Percentiles rank a stretch among this genome's conserved stretches.
phyloP scores from a whole-genome alignment of 92 coral and sea anemone genomes.

The Epizoanthus illoricatus region DNA sequence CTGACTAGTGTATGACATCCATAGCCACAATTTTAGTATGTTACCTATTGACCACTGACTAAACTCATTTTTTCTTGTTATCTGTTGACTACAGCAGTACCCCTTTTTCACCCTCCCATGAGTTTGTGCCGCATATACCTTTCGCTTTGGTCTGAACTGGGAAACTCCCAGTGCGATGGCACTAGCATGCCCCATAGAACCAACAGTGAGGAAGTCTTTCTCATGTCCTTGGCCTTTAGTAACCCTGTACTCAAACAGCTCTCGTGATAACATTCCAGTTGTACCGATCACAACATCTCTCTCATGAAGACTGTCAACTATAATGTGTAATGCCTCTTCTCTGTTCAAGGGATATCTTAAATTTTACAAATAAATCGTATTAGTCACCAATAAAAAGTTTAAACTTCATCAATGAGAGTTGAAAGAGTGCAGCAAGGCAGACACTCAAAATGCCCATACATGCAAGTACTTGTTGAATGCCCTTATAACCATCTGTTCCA shows the following conservation, averaged over 20 bases:
- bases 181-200: constrained; percentile 97
- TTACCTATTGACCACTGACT: no score
- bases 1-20: no score
- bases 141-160: constrained; percentile 89
- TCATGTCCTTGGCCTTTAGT: constrained; percentile 95
- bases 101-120: no score
- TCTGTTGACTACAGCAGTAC: no score
- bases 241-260: constrained; percentile 93
- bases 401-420: not conserved
- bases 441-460: no score
- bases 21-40: no score
- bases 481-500: no score
- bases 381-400: not conserved
- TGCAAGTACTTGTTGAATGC: no score
- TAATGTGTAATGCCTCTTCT: constrained; percentile 77
- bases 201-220: constrained; percentile 95
- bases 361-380: not conserved
- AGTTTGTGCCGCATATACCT: constrained; percentile 49
- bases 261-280: constrained; percentile 99
- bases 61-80: no score
- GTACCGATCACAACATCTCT: constrained; percentile 96
- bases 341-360: constrained; percentile 82
- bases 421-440: not conserved
- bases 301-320: constrained; percentile 83
- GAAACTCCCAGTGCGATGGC: constrained; percentile 96